Evolutionary conservation across 1,140 invertebrate genomes (phyloP).

Genomic region (Lasioglossum baleicum): DNA sequence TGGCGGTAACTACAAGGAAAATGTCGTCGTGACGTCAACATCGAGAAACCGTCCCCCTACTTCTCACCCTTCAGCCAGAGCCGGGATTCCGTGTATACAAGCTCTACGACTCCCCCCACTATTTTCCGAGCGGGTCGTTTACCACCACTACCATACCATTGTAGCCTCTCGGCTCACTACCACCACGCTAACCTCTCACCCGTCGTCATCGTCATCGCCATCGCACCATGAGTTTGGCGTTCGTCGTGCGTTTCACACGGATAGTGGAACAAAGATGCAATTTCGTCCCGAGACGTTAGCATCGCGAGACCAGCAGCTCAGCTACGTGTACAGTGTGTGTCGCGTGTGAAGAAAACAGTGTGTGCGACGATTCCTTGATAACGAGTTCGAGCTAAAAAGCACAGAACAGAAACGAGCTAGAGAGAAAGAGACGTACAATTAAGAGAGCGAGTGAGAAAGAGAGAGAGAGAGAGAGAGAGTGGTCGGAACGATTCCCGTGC

Average conservation of each 20-base stretch:
- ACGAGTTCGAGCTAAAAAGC: constrained; percentile 28
- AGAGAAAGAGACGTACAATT: too few species aligned
- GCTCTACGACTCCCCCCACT: constrained; percentile 13
- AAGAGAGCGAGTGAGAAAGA: not conserved
- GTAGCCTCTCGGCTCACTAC: constrained; percentile 8
- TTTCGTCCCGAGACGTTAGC: constrained; percentile 21
- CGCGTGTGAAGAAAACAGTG: constrained; percentile 4
- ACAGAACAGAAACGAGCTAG: too few species aligned
- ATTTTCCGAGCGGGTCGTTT: constrained; percentile 3
- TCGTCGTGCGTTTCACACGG: constrained; percentile 18
- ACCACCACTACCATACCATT: constrained; percentile 37
- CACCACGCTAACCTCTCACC: constrained; percentile 15
- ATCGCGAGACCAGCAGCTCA: not conserved
- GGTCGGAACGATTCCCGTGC: not conserved
- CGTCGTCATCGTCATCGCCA: constrained; percentile 35
- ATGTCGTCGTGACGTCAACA: constrained; percentile 33
- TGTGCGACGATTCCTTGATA: constrained; percentile 51
- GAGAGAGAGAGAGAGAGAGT: constrained; percentile 20
- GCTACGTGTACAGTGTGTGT: constrained; percentile 7
- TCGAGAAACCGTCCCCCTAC: not conserved
- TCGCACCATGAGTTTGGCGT: constrained; percentile 45
- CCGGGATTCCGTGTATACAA: constrained; percentile 20
- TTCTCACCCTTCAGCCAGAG: constrained; percentile 9
- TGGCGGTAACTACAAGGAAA: constrained; percentile 31
- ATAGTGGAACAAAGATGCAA: constrained; percentile 15